Base-by-base conservation (phyloP, 2,797 vertebrate genomes). In the Syngnathus acus region DNA sequence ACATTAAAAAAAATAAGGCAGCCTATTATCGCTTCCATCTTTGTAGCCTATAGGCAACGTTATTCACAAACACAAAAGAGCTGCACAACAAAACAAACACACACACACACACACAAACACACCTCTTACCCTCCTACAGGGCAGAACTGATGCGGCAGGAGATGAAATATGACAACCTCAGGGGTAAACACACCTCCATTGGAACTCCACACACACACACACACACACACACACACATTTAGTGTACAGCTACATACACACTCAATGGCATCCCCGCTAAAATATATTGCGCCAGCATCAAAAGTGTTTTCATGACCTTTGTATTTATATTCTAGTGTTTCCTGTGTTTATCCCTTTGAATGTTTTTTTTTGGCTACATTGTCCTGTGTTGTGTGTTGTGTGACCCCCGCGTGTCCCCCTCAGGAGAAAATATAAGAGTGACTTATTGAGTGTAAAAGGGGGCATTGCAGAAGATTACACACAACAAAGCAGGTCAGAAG, bases 121-220 rank as follows among this genome's bases (percentile, higher is more conserved):
- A 62, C 67, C 59, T 78, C 74, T 67, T 77, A 76, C 64, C 77
- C 83, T 70, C 87, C 82, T 73, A 74, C 72, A 82, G 85, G 84
- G 79, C 78, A 80, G 75, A 87, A 81, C 81, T 72, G 84, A 89
- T 85, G 84, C 83, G 77, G 82, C 81, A 84, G 77, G 80, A 89
- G 88, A 89, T 88, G 86, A 89, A 86, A 87, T 83, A 82, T 77
- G 75, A 82, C 71, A 69, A 80, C 88, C 86, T 87, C 80, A 83
- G 87, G 88, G 87, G 70, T 89, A 89, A 89, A 89, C 86, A 89
- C 81, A 88, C 83, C 84, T 84, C 75, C 8, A 68, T 83, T 82
- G 43, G 60, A 62, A 62, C 60, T 62, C 60, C 67, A 64, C 68
- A 63, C 45, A 5, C 58, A 57, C 45, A 5, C 58, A 57, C 61